Evolutionary conservation across 2,797 vertebrate genomes (phyloP).

Genomic region (Synanceia verrucosa): DNA sequence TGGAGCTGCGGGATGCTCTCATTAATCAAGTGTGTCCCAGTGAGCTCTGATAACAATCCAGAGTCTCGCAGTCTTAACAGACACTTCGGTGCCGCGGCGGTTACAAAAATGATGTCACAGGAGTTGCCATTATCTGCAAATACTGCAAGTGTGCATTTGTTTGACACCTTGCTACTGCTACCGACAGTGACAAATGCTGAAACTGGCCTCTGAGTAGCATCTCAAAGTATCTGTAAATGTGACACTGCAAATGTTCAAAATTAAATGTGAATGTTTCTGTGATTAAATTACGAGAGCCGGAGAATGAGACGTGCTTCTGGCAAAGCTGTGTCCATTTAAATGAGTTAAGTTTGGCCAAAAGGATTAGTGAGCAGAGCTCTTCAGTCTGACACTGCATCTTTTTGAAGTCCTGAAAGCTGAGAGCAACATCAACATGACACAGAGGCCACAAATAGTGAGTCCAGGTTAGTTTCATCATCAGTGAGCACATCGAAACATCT

Average conservation of each 20-base stretch:
- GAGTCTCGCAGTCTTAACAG: not conserved
- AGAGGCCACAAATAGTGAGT: not conserved
- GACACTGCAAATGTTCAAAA: not conserved
- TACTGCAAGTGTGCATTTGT: not conserved
- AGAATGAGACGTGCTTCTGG: not conserved
- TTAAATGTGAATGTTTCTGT: not conserved
- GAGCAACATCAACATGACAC: not conserved
- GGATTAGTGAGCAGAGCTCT: not conserved
- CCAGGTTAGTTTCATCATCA: not conserved
- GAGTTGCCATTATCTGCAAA: not conserved
- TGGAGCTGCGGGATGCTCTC: not conserved
- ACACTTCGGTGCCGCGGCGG: not conserved
- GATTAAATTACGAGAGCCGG: not conserved
- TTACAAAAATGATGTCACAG: not conserved
- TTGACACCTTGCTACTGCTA: not conserved
- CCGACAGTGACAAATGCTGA: not conserved
- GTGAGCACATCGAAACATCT: constrained; percentile 10
- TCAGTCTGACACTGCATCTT: not conserved
- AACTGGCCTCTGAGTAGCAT: not conserved
- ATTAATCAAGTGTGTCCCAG: constrained; percentile 4
- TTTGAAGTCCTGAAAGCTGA: not conserved
- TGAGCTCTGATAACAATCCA: not conserved
- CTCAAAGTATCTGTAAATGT: not conserved
- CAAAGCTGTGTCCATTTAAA: not conserved
- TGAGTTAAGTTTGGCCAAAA: not conserved